Percentiles rank a stretch among this genome's conserved stretches.
These are phyloP conservation scores for Acanthococcus lagerstroemiae DNA, from an alignment of 2,888 invertebrate genomes.

Conservation along the genomic window DNA sequence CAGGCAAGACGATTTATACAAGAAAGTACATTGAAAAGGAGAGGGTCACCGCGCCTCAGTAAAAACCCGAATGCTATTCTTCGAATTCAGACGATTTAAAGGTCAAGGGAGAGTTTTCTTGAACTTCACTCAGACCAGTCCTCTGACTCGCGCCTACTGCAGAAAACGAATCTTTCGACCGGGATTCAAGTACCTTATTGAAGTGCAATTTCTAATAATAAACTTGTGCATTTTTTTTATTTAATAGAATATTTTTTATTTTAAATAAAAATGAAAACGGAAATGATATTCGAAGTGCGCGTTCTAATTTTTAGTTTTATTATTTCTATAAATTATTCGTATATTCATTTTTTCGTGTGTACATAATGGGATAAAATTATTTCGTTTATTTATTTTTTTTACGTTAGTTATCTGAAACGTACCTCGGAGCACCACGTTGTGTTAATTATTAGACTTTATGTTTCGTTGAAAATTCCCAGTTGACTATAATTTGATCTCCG, in stretches of 20 bases:
- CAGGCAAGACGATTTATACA: too few species aligned
- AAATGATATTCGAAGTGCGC: neutral
- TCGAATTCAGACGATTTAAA: too few species aligned
- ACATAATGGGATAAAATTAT: neutral
- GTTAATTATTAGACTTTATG: too few species aligned
- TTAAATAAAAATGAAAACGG: neutral
- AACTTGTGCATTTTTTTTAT: neutral
- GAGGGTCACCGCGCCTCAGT: too few species aligned
- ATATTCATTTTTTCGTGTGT: neutral
- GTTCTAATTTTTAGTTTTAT: neutral
- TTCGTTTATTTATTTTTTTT: neutral
- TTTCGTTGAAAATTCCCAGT: neutral
- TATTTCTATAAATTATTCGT: neutral
- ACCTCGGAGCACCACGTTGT: too few species aligned
- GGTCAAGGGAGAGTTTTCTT: too few species aligned
- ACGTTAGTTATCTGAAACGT: too few species aligned
- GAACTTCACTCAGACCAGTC: too few species aligned
- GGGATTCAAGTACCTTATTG: constrained; percentile 9
- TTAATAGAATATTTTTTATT: neutral
- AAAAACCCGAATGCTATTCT: too few species aligned
- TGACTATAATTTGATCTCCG: constrained; percentile 16
- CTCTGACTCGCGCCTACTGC: too few species aligned
- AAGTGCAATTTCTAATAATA: constrained; percentile 21
- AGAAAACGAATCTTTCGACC: too few species aligned
- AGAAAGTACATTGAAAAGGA: too few species aligned